phyloP scores from a whole-genome alignment of 2,113 vertebrate species.

The Pardalotus punctatus region DNA sequence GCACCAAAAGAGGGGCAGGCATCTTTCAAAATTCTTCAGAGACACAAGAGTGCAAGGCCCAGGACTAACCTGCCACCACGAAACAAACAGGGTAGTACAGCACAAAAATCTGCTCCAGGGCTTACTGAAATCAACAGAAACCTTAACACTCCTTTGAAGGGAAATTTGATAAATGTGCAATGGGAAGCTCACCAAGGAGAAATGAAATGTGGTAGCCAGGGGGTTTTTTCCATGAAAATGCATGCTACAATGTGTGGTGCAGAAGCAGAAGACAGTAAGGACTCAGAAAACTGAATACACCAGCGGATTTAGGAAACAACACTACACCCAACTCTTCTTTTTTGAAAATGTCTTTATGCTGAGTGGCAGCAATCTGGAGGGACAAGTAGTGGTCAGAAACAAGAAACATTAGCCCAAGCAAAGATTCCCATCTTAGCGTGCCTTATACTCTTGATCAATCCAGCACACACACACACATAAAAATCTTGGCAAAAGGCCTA shows the following conservation, averaged over 20 bases:
- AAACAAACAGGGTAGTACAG: background rate
- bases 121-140: background rate
- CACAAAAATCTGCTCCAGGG: background rate
- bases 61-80: background rate
- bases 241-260: background rate
- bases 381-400: background rate
- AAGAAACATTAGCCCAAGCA: background rate
- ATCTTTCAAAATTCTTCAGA: background rate
- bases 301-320: background rate
- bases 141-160: background rate
- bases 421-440: background rate
- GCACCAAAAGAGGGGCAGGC: accelerated
- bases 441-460: background rate
- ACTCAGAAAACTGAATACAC: background rate
- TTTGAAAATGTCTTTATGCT: background rate
- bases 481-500: background rate
- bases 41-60: background rate
- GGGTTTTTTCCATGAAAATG: background rate
- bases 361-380: background rate
- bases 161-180: background rate
- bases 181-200: background rate
- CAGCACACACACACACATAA: background rate
- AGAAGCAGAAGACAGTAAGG: background rate
- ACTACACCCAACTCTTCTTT: background rate
- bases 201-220: background rate